These are phyloP conservation scores for Caenorhabditis angaria DNA, from an alignment of 2,888 invertebrate genomes.

Conservation along the genomic window DNA sequence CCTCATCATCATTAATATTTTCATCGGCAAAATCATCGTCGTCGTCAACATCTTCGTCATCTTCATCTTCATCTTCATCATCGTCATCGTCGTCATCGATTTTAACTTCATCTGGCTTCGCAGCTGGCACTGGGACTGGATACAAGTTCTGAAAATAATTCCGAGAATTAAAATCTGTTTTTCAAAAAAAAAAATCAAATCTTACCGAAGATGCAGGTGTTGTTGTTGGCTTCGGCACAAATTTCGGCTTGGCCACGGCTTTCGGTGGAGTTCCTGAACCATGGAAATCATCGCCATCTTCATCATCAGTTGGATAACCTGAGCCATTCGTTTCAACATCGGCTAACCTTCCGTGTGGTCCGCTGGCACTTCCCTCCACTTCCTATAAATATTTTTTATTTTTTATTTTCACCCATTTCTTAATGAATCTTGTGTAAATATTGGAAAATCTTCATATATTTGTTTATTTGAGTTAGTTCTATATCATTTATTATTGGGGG, in stretches of 20 bases:
- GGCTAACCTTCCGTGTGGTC: constrained; percentile 23
- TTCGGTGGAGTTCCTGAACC: constrained; percentile 37
- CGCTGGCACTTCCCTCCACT: constrained; percentile 44
- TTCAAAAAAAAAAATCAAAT: not conserved
- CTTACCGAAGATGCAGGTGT: constrained; percentile 14
- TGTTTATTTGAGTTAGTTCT: not conserved
- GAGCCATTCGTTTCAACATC: constrained; percentile 44
- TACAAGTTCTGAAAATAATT: not conserved
- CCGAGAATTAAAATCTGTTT: not conserved
- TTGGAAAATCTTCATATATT: not conserved
- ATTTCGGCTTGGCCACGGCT: constrained; percentile 15
- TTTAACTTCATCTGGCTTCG: constrained; percentile 35
- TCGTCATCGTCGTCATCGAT: constrained; percentile 28
- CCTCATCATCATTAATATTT: constrained; percentile 39
- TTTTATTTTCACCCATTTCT: constrained; percentile 5
- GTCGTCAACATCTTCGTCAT: constrained; percentile 41
- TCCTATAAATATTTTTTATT: constrained; percentile 39
- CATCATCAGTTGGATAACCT: constrained; percentile 58
- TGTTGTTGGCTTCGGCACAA: constrained; percentile 14
- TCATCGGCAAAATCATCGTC: constrained; percentile 48
- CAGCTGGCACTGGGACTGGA: constrained; percentile 18
- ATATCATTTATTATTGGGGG: not conserved
- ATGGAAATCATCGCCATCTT: constrained; percentile 55
- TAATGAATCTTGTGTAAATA: constrained; percentile 4
- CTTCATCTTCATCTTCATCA: constrained; percentile 43